phyloP scores from a whole-genome alignment of 2,888 invertebrate species.

The Polydrusus pterygomalis region DNA sequence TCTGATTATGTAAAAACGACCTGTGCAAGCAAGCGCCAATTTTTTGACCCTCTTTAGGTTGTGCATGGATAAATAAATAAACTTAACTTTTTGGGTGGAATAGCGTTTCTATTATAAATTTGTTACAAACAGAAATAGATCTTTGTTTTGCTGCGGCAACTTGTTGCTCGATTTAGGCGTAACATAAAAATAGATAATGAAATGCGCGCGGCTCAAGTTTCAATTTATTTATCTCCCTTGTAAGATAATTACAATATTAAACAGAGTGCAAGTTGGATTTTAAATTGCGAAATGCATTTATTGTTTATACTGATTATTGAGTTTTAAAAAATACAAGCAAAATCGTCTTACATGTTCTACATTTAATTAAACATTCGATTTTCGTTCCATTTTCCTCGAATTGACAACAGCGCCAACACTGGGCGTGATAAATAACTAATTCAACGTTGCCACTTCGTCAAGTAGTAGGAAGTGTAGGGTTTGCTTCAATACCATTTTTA shows the following conservation, averaged over 20 bases:
- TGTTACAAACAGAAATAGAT: slow-evolving; percentile 32
- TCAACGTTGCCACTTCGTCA: slow-evolving; percentile 23
- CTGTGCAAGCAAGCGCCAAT: neutral
- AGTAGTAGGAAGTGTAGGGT: neutral
- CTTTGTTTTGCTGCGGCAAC: slow-evolving; percentile 41
- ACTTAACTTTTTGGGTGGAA: neutral
- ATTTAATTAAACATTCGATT: slow-evolving; percentile 45
- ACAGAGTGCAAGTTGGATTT: neutral
- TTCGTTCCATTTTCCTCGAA: slow-evolving; percentile 46
- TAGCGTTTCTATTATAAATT: neutral
- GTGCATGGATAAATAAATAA: neutral
- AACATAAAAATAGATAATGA: slow-evolving; percentile 40
- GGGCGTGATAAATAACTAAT: slow-evolving; percentile 23
- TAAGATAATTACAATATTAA: neutral
- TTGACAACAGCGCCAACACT: slow-evolving; percentile 42
- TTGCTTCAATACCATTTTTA: too few species aligned
- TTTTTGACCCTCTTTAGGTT: neutral
- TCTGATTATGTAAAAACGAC: slow-evolving; percentile 14
- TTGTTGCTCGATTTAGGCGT: slow-evolving; percentile 49
- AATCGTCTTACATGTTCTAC: slow-evolving; percentile 7
- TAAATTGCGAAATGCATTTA: neutral
- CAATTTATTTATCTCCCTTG: neutral
- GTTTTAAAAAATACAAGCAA: neutral
- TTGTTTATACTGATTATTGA: neutral
- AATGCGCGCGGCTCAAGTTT: slow-evolving; percentile 35